Conservation (phyloP, 2,113 vertebrate genomes). For the Pycnonotus jocosus region DNA sequence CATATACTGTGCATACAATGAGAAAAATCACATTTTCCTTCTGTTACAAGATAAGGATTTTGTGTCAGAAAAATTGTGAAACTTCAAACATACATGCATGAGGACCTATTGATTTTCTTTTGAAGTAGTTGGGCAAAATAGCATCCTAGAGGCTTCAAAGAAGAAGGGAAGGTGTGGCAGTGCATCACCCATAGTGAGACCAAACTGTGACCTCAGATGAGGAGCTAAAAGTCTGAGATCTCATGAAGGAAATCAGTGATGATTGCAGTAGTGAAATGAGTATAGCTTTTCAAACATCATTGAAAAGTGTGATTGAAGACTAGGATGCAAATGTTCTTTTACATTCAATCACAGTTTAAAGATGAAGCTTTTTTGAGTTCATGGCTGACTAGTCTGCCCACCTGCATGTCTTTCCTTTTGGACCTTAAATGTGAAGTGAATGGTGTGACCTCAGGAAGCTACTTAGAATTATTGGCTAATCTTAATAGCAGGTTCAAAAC, state of each 20-base stretch:
- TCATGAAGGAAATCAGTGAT: not conserved
- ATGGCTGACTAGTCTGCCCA: not conserved
- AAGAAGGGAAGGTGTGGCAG: fast-evolving
- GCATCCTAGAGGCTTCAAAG: not conserved
- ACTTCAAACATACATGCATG: fast-evolving
- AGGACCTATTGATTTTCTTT: not conserved
- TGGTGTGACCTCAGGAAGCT: not conserved
- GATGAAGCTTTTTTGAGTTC: not conserved
- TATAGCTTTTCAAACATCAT: not conserved
- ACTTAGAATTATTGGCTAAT: not conserved
- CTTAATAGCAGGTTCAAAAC: not conserved
- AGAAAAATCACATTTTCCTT: not conserved
- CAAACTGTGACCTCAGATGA: not conserved
- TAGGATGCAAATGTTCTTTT: not conserved
- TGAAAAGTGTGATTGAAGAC: not conserved
- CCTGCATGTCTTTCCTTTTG: not conserved
- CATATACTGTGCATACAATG: not conserved
- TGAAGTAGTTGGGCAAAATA: not conserved
- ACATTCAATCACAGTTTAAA: not conserved
- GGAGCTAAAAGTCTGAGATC: not conserved
- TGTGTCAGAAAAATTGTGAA: not conserved
- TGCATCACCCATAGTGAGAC: not conserved
- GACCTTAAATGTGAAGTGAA: not conserved
- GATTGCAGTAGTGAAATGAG: not conserved
- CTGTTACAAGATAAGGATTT: not conserved